Conservation (phyloP, 2,888 invertebrate genomes). For the Macropis europaea region DNA sequence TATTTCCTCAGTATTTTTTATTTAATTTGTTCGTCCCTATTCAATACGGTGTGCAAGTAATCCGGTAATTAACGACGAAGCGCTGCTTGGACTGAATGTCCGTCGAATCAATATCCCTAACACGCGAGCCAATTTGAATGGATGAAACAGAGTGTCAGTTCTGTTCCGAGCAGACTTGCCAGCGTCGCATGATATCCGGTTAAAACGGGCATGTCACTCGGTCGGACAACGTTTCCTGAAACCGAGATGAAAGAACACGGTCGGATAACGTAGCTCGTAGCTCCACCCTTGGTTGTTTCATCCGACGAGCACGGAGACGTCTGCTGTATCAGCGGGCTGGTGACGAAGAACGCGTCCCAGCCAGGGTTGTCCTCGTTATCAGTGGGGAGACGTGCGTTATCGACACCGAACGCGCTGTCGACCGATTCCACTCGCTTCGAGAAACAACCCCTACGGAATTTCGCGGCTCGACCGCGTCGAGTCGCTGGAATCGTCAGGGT, state of each 20-base stretch:
- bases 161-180: not conserved
- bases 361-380: slow-evolving; percentile 44
- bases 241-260: not conserved
- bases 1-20: too few species aligned
- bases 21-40: too few species aligned
- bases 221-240: slow-evolving; percentile 35
- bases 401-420: slow-evolving; percentile 40
- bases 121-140: slow-evolving; percentile 28
- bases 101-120: slow-evolving; percentile 16
- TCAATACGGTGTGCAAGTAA: too few species aligned
- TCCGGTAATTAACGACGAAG: not conserved
- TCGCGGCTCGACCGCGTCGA: slow-evolving; percentile 60
- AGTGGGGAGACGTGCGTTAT: slow-evolving; percentile 46
- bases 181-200: slow-evolving; percentile 34
- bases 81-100: not conserved
- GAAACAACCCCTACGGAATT: slow-evolving; percentile 46
- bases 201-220: slow-evolving; percentile 26
- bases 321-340: slow-evolving; percentile 45
- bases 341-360: not conserved
- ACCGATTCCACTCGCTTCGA: slow-evolving; percentile 31
- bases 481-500: slow-evolving; percentile 70
- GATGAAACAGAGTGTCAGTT: slow-evolving; percentile 9
- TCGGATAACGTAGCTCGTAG: slow-evolving; percentile 9
- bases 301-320: not conserved
- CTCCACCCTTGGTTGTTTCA: slow-evolving; percentile 37